Evolutionary conservation across 1,140 invertebrate genomes (phyloP), one percentile per base, ranked within the genome.

Genomic region (Oryzaephilus surinamensis): DNA sequence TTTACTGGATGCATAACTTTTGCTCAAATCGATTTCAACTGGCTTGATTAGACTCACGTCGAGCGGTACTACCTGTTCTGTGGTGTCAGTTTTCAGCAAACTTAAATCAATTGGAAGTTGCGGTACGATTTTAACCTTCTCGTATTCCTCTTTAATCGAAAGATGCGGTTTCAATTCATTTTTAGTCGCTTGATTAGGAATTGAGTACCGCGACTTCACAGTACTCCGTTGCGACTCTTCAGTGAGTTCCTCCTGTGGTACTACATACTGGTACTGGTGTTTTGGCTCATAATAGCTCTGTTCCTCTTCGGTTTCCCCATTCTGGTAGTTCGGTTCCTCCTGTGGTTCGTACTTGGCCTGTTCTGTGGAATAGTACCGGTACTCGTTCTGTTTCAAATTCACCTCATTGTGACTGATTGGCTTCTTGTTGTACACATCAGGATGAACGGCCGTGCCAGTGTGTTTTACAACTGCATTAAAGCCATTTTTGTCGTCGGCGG

Each of bases 401-500:
- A 37, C 15, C 16, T 43, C 30, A 18, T 34, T 31, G 16, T 46
- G 40, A 16, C 40, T 46, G 7, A 36, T 19, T 4, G 27, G 15
- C 27, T 20, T 32, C 7, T 38, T 11, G n/a, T n/a, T n/a, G 15
- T 45, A 29, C n/a, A 16, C 8, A 6, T 41, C 43, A 4, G 55
- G 52, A 41, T 62, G 58, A 15, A 50, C 38, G 5, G 48, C 41
- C 13, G 43, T 49, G 11, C 48, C 54, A 18, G 49, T 48, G 20
- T 55, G 52, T 29, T 60, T 59, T 4, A 62, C 57, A 6, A 59
- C 43, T 4, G 58, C 60, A 23, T 60, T 60, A 41, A 62, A 62
- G 16, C 71, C 71, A 52, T 65, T 66, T 38, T 72, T 64, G 35
- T 65, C 63, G 49, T 72, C 68, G 34, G 70, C 70, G 12, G 69